Evolutionary conservation across 2,888 invertebrate genomes (phyloP), one percentile per base, ranked within the genome.

Genomic region (Cynaeus angustus): DNA sequence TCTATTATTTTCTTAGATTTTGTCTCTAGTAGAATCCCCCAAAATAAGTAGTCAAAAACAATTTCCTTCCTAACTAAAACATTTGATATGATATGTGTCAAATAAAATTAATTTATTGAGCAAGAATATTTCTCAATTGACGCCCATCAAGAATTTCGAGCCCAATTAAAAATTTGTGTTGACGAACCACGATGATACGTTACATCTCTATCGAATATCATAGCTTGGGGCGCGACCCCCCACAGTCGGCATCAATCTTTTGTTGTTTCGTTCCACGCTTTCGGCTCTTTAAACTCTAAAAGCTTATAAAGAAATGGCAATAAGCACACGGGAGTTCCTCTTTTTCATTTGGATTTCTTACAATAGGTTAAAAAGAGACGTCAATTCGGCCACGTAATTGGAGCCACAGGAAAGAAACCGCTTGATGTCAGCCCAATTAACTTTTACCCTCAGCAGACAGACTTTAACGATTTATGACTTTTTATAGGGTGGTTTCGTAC

Each of bases 381-480:
- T 65, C 61, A 45, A 16, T 21, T 62, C 52, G 33, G 50, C 26
- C 26, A 26, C 46, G 30, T 62, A 68, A 61, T 62, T 56, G 26
- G 55, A 53, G 30, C 37, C 62, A 37, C 37, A 33, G 21, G 10
- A 45, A 58, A 58, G 58, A 62, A 53, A 68, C 45, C 68, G 55
- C 56, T 46, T 46, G 65, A 66, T 61, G 53, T 71, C 55, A 50
- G 61, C 28, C 67, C 72, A 72, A 74, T 74, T 74, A 72, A 72
- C 28, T 72, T 66, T 46, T 59, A 52, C 68, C 70, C 70, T 59
- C 55, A 69, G 33, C 68, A 59, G 62, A 62, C 68, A 70, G 41
- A 37, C 37, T 70, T 70, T 53, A 71, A 72, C 70, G 70, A 74
- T 74, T 74, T 74, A 74, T 74, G 59, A 55, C 50, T 55, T 68